These are phyloP conservation scores for Morelia viridis DNA, from an alignment of 2,797 vertebrate species.

Conservation along the genomic window DNA sequence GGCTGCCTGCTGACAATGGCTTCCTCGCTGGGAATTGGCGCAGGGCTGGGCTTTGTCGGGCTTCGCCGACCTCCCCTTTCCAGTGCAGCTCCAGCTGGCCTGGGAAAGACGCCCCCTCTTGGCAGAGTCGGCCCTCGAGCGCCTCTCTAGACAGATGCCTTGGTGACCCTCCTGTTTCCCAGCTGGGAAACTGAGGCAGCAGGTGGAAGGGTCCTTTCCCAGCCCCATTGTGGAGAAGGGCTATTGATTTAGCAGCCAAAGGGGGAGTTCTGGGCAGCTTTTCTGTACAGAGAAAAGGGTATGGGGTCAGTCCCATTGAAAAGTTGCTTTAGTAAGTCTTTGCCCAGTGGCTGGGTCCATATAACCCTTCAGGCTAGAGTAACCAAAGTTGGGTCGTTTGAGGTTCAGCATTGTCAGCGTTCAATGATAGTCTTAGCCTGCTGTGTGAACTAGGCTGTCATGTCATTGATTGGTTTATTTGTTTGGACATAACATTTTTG, in stretches of 20 bases:
- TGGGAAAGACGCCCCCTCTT: not conserved
- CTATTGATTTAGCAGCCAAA: not conserved
- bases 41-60: slow-evolving; percentile 12
- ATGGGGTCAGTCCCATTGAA: not conserved
- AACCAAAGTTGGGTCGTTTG: not conserved
- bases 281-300: not conserved
- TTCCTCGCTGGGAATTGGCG: not conserved
- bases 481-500: not conserved
- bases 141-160: not conserved
- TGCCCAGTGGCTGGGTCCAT: not conserved
- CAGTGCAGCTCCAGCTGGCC: not conserved
- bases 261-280: not conserved
- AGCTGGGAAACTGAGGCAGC: not conserved
- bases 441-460: not conserved
- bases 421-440: not conserved
- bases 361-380: not conserved
- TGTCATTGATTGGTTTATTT: not conserved
- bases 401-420: not conserved
- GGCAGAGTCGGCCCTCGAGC: not conserved
- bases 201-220: not conserved
- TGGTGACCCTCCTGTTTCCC: not conserved
- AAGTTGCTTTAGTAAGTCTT: not conserved
- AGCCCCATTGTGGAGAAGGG: not conserved
- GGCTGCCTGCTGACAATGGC: not conserved
- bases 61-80: not conserved